Evolutionary conservation across 2,888 invertebrate species (phyloP), one percentile per base, ranked within the genome.

Genomic region (Monochamus alternatus): DNA sequence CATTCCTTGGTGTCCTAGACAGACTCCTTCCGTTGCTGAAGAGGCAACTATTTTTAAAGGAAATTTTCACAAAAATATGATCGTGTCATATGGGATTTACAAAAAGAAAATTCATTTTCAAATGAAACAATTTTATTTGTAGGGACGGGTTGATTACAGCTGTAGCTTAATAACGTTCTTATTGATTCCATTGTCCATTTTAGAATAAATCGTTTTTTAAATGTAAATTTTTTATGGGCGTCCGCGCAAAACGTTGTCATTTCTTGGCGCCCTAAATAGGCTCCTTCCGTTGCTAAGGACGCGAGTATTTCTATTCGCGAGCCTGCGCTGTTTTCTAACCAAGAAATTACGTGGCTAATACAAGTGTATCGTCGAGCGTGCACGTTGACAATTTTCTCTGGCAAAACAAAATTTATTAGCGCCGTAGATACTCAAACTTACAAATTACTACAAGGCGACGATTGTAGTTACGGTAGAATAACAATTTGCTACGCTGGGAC

Each of bases 271-370:
- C 14, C 52, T 52, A 63, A 63, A 47, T 60, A 63, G 55, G 14
- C 63, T 62, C 51, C 47, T 63, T 71, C 63, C 22, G 71, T 71
- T 71, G 71, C 71, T 71, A 71, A 32, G 71, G 71, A 71, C 71
- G 71, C 71, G 52, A 74, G 69, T 74, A 74, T 69, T 74, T 69
- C 62, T 64, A 62, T 58, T 62, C 47, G 64, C 69, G 74, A 12
- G 74, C 68, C 64, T 74, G 74, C 74, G 74, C 74, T 10, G 52
- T 68, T 59, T 63, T 62, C 60, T 51, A 60, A 55, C 12, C 14
- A 58, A 32, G 64, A 69, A 74, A 74, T 63, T 74, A 74, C 74
- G 74, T 74, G 74, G 71, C 72, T 95, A 38, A 91, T 94, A 75
- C 88, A 94, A 43, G 90, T 94, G 51, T 32, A 44, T 38, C 55